Evolutionary conservation across 2,888 invertebrate species (phyloP).

Genomic region (Drosophila mayaguana): DNA sequence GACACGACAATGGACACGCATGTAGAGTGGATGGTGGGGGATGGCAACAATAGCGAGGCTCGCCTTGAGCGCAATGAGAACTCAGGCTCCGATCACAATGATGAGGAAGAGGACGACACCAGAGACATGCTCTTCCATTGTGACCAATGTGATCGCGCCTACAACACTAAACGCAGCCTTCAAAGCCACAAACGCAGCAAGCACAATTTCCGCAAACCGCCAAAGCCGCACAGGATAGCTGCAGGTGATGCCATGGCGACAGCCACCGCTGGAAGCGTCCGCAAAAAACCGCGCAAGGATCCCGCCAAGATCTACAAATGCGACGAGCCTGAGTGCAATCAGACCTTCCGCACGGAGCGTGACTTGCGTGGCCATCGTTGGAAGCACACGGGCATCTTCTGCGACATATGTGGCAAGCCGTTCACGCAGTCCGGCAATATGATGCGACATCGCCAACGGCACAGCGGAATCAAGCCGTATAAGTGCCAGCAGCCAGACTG

Average conservation of each 20-base stretch:
- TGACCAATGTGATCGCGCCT: slow-evolving; percentile 72
- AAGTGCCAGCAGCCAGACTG: slow-evolving; percentile 77
- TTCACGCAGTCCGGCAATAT: slow-evolving; percentile 83
- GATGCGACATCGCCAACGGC: slow-evolving; percentile 81
- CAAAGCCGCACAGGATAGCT: not conserved
- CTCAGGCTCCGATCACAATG: slow-evolving; percentile 23
- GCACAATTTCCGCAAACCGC: slow-evolving; percentile 38
- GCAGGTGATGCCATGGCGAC: not conserved
- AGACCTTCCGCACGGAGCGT: slow-evolving; percentile 73
- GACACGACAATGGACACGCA: not conserved
- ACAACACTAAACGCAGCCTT: slow-evolving; percentile 74
- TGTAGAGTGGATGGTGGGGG: not conserved
- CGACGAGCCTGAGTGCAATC: slow-evolving; percentile 64
- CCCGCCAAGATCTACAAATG: slow-evolving; percentile 65
- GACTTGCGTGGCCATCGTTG: slow-evolving; percentile 77
- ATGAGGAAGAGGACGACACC: slow-evolving; percentile 42
- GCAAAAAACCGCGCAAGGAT: slow-evolving; percentile 33
- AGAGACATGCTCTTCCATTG: slow-evolving; percentile 74
- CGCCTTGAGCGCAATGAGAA: slow-evolving; percentile 9
- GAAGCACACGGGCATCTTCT: slow-evolving; percentile 83
- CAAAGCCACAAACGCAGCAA: slow-evolving; percentile 71
- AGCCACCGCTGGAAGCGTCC: not conserved
- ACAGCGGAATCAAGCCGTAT: slow-evolving; percentile 82
- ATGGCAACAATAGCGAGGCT: slow-evolving; percentile 2
- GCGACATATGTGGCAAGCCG: slow-evolving; percentile 81